Percentiles rank a stretch among this genome's conserved stretches.
Conservation (phyloP, 2,113 vertebrate genomes). For the Phasianus colchicus region DNA sequence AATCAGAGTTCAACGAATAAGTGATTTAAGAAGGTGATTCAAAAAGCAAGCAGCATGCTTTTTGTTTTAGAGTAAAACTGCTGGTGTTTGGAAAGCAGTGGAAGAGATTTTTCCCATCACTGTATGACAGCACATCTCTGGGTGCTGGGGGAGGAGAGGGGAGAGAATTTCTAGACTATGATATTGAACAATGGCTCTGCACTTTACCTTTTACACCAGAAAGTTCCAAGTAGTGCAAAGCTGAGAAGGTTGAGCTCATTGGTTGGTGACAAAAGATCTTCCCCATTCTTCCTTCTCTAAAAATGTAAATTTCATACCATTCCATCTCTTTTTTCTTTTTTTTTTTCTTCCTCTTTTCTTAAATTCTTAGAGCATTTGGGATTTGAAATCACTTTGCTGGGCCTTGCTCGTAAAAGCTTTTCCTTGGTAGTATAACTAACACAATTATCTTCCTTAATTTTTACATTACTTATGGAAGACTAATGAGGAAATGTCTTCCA, state of each 20-base stretch:
- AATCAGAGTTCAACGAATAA: neutral
- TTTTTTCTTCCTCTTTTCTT: neutral
- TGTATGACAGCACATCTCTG: neutral
- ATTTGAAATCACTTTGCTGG: slow-evolving; percentile 21
- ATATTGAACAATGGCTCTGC: neutral
- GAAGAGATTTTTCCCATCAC: neutral
- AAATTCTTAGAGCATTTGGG: neutral
- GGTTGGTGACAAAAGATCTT: neutral
- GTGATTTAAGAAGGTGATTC: neutral
- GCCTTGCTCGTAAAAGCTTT: slow-evolving; percentile 8
- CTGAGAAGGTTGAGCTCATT: neutral
- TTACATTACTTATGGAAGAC: neutral
- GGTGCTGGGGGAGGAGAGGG: no score
- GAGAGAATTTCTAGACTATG: neutral
- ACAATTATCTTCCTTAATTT: slow-evolving; percentile 53
- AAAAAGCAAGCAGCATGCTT: neutral
- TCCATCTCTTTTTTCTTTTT: no score
- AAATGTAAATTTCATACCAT: neutral
- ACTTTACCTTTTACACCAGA: neutral
- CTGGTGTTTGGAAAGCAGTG: neutral
- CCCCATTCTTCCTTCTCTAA: neutral
- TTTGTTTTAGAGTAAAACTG: neutral
- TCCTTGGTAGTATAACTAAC: slow-evolving; percentile 1
- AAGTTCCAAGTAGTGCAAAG: neutral
- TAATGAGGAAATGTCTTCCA: slow-evolving; percentile 48